These are phyloP conservation scores for Urocolius indicus DNA, from an alignment of 2,113 vertebrate genomes.

Conservation along the genomic window DNA sequence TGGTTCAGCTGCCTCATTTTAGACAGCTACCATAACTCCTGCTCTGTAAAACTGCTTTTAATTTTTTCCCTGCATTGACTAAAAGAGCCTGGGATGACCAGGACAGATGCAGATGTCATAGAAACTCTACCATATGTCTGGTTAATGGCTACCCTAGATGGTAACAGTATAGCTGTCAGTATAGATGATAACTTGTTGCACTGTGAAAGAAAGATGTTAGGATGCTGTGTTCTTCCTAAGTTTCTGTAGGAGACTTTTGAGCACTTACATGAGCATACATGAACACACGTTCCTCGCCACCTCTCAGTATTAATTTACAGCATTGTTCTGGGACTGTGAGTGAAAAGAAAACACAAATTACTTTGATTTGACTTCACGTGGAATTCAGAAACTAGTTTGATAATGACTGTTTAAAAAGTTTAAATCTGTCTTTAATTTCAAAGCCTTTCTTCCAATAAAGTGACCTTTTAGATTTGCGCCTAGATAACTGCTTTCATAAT, in stretches of 20 bases:
- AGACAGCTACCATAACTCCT: neutral
- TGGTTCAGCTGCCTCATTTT: neutral
- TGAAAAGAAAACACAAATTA: neutral
- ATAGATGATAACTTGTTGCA: neutral
- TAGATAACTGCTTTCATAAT: neutral
- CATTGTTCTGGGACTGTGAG: neutral
- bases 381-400: slow-evolving; percentile 12
- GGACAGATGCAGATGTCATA: neutral
- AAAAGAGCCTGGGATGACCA: neutral
- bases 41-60: neutral
- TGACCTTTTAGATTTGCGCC: neutral
- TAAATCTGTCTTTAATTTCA: neutral
- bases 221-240: neutral
- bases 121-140: neutral
- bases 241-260: neutral
- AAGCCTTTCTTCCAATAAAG: neutral
- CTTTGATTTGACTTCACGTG: neutral
- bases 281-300: neutral
- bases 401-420: neutral
- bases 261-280: neutral
- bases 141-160: neutral
- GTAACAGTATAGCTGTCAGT: neutral
- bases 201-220: neutral
- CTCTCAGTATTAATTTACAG: neutral
- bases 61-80: neutral